Evolutionary conservation across 2,888 invertebrate genomes (phyloP), one percentile per base, ranked within the genome.

Genomic region (Calliscelio sp.): DNA sequence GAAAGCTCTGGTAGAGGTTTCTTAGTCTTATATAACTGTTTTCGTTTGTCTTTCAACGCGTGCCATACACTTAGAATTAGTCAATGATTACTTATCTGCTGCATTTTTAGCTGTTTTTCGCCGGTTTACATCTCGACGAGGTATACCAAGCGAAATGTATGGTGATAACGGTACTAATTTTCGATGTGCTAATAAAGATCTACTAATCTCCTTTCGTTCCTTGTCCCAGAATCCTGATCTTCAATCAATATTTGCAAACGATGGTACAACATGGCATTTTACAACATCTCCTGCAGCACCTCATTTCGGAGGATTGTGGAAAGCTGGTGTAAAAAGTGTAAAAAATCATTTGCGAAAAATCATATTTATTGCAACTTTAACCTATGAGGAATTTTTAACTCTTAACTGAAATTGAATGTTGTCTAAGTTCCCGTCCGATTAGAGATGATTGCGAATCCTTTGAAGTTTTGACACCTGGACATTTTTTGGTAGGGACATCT

Each of bases 301-400:
- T 1, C 87, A 89, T 65, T 88, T 87, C 59, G 88, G 90, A 90
- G n/a, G n/a, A n/a, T n/a, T n/a, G n/a, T n/a, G n/a, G n/a, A n/a
- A n/a, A n/a, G n/a, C n/a, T n/a, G n/a, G n/a, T n/a, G n/a, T n/a
- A n/a, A n/a, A n/a, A n/a, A n/a, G n/a, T n/a, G n/a, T n/a, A n/a
- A n/a, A n/a, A 68, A 78, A 68, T 74, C 89, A 89, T 61, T 59
- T 90, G 11, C 59, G 78, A 11, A 68, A 87, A 41, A 65, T 87
- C 1, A 41, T 89, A 4, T 87, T 88, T 0, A 22, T n/a, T 4
- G 14, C 18, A 10, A 41, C n/a, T n/a, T n/a, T n/a, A n/a, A n/a
- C n/a, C n/a, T n/a, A n/a, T n/a, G n/a, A n/a, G n/a, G n/a, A n/a
- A n/a, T n/a, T n/a, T n/a, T n/a, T n/a, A n/a, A n/a, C n/a, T n/a